phyloP scores from a whole-genome alignment of 2,113 vertebrate genomes.

The Benitochromis conjunctus region DNA sequence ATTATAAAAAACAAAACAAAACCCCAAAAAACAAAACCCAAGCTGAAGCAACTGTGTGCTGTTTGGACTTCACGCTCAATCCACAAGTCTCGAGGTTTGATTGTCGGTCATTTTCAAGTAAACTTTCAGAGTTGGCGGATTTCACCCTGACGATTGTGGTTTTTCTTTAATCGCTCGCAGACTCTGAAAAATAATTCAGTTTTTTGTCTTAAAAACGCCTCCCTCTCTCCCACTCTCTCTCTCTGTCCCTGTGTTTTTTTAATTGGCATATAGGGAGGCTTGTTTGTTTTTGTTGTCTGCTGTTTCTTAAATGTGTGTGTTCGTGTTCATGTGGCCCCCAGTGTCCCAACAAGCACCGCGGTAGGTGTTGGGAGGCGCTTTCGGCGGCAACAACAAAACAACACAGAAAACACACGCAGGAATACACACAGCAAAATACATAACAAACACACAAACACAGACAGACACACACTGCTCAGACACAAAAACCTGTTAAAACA shows the following conservation, averaged over 20 bases:
- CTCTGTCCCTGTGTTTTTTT: slow-evolving; percentile 35
- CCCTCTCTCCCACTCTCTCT: not conserved
- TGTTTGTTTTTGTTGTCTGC: slow-evolving; percentile 71
- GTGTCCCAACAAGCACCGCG: slow-evolving; percentile 66
- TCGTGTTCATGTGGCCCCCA: slow-evolving; percentile 62
- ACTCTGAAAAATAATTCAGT: slow-evolving; percentile 26
- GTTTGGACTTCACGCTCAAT: not conserved
- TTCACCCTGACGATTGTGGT: not conserved
- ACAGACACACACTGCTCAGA: not conserved
- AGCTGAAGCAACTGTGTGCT: not conserved
- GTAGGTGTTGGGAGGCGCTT: slow-evolving; percentile 64
- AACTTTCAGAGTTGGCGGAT: not conserved
- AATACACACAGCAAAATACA: slow-evolving; percentile 21
- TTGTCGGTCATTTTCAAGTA: not conserved
- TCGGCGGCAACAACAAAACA: slow-evolving; percentile 25
- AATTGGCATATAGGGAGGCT: slow-evolving; percentile 68
- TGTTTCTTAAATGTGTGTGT: slow-evolving; percentile 68
- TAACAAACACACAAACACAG: slow-evolving; percentile 21
- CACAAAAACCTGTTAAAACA: slow-evolving; percentile 11
- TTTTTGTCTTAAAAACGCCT: slow-evolving; percentile 20
- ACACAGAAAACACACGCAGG: not conserved
- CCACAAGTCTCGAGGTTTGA: not conserved
- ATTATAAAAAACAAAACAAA: not conserved
- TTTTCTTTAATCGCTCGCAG: not conserved
- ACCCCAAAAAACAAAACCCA: not conserved